Percentiles rank a stretch among this genome's conserved stretches.
These are phyloP conservation scores for Lapara coniferarum DNA, from an alignment of 2,888 invertebrate genomes.

Conservation along the genomic window DNA sequence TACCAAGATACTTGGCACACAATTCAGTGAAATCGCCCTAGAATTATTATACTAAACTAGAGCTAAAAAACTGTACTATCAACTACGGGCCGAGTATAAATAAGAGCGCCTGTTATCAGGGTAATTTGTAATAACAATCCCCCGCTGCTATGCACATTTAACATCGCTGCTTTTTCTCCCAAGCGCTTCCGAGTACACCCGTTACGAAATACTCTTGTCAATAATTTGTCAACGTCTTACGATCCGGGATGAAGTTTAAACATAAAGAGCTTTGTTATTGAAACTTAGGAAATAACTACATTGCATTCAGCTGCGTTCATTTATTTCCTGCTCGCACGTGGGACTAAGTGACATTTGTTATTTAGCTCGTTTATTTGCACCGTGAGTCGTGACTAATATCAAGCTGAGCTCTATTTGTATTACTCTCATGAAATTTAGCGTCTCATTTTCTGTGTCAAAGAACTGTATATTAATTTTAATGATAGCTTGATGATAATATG, in stretches of 20 bases:
- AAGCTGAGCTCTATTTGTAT: conserved; percentile 40
- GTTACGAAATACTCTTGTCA: conserved; percentile 44
- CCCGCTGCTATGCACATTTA: conserved; percentile 6
- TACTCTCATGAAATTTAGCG: not conserved
- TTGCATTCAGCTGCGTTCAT: conserved; percentile 17
- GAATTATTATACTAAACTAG: too few relatives aligned
- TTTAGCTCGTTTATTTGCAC: conserved; percentile 37
- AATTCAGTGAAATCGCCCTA: too few relatives aligned
- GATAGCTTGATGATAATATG: too few relatives aligned
- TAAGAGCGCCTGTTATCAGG: not conserved
- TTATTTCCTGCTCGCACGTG: not conserved
- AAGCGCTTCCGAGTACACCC: conserved; percentile 22
- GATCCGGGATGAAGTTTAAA: conserved; percentile 31
- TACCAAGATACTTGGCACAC: too few relatives aligned
- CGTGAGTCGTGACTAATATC: conserved; percentile 52
- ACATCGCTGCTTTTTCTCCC: conserved; percentile 5
- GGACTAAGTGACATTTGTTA: conserved; percentile 4
- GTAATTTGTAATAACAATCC: conserved; percentile 16
- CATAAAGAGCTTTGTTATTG: conserved; percentile 25
- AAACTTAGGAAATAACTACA: conserved; percentile 19
- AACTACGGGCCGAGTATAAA: not conserved
- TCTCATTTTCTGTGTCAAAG: not conserved
- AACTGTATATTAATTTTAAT: too few relatives aligned
- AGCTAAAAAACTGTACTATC: too few relatives aligned
- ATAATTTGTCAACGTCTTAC: conserved; percentile 43